Evolutionary conservation across 2,888 invertebrate species (phyloP), one percentile per base, ranked within the genome.

Genomic region (Drosophila gaucha): DNA sequence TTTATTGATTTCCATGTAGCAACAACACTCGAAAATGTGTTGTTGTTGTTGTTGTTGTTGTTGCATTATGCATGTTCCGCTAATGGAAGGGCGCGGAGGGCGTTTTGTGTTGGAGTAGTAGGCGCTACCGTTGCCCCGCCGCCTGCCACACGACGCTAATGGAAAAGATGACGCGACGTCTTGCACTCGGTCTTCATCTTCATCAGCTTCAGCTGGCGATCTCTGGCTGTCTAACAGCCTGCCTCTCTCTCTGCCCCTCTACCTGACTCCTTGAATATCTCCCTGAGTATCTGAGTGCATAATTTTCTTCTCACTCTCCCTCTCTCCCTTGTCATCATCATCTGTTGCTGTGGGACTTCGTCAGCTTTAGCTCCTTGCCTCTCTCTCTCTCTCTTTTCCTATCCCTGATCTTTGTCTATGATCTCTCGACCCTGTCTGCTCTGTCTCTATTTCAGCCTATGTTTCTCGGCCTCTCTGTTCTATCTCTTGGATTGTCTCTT

Each of bases 1-100:
- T 80, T 84, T 80, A 80, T 80, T 80, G 80, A 84, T 80, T 76
- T 80, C 39, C 66, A 77, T 79, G 80, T 82, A 39, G 76, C 54
- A 62, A 76, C 79, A 80, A 80, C 78, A 66, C 65, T 50, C 64
- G 33, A 51, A 75, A 60, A 50, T 20, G 39, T 69, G 50, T 10
- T 43, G 26, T 6, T 18, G 43, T 9, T 44, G 55, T 33, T 22
- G 22, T 39, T n/a, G 24, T 24, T 24, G 39, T 36, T 59, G 58
- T 28, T 43, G 59, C 16, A 46, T 36, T 59, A 52, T 70, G 30
- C 44, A 56, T 82, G 65, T 62, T 69, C 78, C 66, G 80, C 72
- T 82, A 82, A 82, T 82, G 82, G 86, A 82, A 72, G 77, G 79
- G 86, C 85, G 85, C 82, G 67, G 65, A 55, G 76, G 66, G 73